These are phyloP conservation scores for Stichodactyla mertensii DNA, from an alignment of 64 coral and sea anemone species.

Conservation along the genomic window DNA sequence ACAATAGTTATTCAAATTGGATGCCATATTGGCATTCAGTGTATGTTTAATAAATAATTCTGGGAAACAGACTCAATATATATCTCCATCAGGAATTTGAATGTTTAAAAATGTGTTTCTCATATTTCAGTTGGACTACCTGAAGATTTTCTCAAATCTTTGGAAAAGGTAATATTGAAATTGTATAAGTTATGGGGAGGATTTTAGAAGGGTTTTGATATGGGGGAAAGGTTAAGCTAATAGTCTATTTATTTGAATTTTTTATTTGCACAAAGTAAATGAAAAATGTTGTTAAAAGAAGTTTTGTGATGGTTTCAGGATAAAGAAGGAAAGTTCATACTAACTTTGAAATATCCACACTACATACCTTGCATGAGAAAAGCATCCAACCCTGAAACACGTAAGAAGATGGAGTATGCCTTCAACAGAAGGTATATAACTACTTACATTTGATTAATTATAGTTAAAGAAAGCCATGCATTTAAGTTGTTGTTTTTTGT, in stretches of 20 bases:
- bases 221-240: too few species aligned
- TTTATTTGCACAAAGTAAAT: not conserved
- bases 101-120: not conserved
- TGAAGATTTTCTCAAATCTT: conserved; percentile 70
- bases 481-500: not conserved
- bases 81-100: not conserved
- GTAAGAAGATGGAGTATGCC: conserved; percentile 83
- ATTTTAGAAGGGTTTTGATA: too few species aligned
- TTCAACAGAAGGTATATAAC: conserved; percentile 79
- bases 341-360: conserved; percentile 93
- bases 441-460: not conserved
- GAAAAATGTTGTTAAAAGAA: not conserved
- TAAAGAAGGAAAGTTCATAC: conserved; percentile 57
- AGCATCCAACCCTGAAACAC: conserved; percentile 75
- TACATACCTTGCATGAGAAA: conserved; percentile 96
- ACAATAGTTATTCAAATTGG: too few species aligned
- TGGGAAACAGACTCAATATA: too few species aligned
- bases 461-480: not conserved
- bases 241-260: not conserved
- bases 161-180: conserved; percentile 73
- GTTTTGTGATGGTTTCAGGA: not conserved
- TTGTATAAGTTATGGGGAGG: not conserved
- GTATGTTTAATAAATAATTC: too few species aligned
- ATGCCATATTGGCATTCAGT: too few species aligned
- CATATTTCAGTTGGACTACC: conserved; percentile 69